Conservation (phyloP, 53 echinoderm and acorn worm genomes). For the Stichopus horrens region DNA sequence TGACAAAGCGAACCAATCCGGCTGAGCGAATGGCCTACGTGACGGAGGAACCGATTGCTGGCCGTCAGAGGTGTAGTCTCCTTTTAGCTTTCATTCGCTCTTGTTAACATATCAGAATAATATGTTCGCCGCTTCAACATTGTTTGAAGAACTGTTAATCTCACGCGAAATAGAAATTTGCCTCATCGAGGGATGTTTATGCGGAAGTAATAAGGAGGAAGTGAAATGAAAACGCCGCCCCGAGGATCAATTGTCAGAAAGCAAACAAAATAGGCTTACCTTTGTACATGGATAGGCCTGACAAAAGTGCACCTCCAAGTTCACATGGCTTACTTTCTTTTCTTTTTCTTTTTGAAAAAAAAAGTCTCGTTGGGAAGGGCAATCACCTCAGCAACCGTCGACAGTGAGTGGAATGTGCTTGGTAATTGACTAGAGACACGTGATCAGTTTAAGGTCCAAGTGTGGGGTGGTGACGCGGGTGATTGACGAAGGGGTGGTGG, state of each 20-base stretch:
- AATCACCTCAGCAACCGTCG: not conserved
- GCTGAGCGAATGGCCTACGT: too few relatives aligned
- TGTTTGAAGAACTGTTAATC: constrained; percentile 38
- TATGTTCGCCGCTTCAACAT: constrained; percentile 18
- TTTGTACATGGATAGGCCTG: constrained; percentile 23
- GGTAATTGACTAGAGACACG: too few relatives aligned
- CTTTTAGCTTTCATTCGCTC: not conserved
- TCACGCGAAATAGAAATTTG: constrained; percentile 37
- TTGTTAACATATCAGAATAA: constrained; percentile 4
- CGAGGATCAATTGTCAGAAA: not conserved
- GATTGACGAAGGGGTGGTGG: not conserved
- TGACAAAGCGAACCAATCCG: too few relatives aligned
- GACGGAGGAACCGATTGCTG: too few relatives aligned
- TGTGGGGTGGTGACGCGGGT: not conserved
- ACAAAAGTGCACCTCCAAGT: constrained; percentile 8
- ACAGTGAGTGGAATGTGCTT: too few relatives aligned
- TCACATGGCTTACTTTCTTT: constrained; percentile 3
- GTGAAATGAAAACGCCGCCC: constrained; percentile 31
- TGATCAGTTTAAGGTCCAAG: too few relatives aligned
- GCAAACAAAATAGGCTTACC: constrained; percentile 36
- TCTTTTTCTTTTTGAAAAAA: not conserved
- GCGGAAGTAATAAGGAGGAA: constrained; percentile 37
- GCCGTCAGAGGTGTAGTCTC: too few relatives aligned
- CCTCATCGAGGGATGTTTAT: constrained; percentile 13
- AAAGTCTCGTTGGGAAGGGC: not conserved